Evolutionary conservation across 35 echinoderm and acorn worm genomes (phyloP).

Genomic region (Ophioderma brevispina): DNA sequence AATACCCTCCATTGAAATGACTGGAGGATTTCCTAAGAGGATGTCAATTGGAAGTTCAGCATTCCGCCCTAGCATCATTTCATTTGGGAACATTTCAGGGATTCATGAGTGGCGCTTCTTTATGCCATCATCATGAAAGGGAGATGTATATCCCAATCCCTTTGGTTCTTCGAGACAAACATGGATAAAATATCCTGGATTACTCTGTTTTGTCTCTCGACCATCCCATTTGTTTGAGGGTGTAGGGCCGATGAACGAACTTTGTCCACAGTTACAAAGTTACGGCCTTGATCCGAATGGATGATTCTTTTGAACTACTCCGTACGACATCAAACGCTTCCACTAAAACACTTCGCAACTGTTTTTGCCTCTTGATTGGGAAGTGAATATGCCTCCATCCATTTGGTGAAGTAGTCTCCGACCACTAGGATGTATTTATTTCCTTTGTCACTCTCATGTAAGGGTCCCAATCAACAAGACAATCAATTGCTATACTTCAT

Average conservation of each 20-base stretch:
- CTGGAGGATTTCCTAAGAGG: not conserved
- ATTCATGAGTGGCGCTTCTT: slow-evolving; percentile 36
- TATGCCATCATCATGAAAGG: slow-evolving; percentile 47
- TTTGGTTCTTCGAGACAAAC: slow-evolving; percentile 12
- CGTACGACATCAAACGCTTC: slow-evolving; percentile 36
- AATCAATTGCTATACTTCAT: slow-evolving; percentile 43
- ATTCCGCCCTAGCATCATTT: slow-evolving; percentile 68
- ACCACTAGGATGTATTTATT: slow-evolving; percentile 60
- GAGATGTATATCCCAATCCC: slow-evolving; percentile 55
- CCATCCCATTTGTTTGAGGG: slow-evolving; percentile 40
- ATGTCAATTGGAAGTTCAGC: slow-evolving; percentile 34
- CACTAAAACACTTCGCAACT: slow-evolving; percentile 37
- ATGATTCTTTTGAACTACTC: slow-evolving; percentile 39
- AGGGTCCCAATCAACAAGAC: slow-evolving; percentile 36
- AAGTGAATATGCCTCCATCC: slow-evolving; percentile 52
- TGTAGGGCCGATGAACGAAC: slow-evolving; percentile 44
- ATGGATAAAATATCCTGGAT: not conserved
- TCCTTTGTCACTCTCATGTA: slow-evolving; percentile 40
- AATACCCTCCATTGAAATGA: no score
- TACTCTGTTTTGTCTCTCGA: slow-evolving; percentile 53
- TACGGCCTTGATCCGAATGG: slow-evolving; percentile 63
- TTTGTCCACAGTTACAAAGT: slow-evolving; percentile 71
- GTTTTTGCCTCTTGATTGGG: slow-evolving; percentile 70
- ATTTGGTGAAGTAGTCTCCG: slow-evolving; percentile 66
- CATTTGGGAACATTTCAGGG: slow-evolving; percentile 30